These are phyloP conservation scores for Excalfactoria chinensis DNA, from an alignment of 2,113 vertebrate genomes.

Conservation along the genomic window DNA sequence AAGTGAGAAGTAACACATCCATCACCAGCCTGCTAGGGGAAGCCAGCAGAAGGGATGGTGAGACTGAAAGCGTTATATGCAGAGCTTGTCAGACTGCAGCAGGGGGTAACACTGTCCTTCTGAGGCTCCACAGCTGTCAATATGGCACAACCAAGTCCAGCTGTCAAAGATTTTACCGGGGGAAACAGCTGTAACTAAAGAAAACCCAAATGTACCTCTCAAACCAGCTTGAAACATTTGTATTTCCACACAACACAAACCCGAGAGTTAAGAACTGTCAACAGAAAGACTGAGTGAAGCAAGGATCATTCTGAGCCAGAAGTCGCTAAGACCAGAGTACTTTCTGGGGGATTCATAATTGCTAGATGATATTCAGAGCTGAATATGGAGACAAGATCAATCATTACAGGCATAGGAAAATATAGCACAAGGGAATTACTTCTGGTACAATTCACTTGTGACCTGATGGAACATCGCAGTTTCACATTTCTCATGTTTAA, in stretches of 20 bases:
- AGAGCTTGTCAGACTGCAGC: neutral
- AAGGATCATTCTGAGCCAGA: neutral
- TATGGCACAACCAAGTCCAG: neutral
- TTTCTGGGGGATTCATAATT: neutral
- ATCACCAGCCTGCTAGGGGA: neutral
- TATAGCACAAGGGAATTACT: neutral
- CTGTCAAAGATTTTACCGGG: neutral
- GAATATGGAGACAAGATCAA: neutral
- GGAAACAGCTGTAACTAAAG: neutral
- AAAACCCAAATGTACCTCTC: neutral
- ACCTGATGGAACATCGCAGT: neutral
- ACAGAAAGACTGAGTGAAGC: conserved; percentile 19
- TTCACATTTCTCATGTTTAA: neutral
- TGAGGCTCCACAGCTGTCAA: neutral
- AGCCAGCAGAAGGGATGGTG: neutral
- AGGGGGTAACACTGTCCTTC: neutral
- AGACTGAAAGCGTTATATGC: neutral
- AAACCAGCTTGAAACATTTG: neutral
- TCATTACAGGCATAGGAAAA: neutral
- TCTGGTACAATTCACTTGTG: neutral
- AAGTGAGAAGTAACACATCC: neutral
- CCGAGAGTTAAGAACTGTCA: neutral
- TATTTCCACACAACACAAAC: conserved; percentile 13
- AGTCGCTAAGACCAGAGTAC: neutral
- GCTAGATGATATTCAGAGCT: neutral